phyloP scores from a whole-genome alignment of 2,113 vertebrate species.

The Odontesthes bonariensis region DNA sequence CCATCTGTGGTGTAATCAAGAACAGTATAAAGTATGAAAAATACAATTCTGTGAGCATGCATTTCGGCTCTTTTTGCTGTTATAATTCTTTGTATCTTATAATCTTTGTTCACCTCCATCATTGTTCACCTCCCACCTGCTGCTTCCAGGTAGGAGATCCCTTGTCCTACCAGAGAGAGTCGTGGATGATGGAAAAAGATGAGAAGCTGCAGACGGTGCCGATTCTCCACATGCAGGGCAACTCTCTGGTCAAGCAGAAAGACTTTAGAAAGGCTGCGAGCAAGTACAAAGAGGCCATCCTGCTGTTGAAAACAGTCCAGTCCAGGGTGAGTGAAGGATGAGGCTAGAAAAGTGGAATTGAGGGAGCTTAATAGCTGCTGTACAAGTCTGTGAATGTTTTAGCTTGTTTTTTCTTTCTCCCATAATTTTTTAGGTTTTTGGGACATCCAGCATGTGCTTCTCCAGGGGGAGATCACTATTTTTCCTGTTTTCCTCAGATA shows the following conservation, averaged over 20 bases:
- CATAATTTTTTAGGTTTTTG: conserved; percentile 45
- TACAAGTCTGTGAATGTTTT: conserved; percentile 6
- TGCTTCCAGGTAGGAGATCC: conserved; percentile 86
- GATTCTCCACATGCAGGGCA: conserved; percentile 86
- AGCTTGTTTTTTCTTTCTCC: neutral
- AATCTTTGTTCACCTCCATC: conserved; percentile 5
- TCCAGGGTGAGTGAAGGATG: conserved; percentile 82
- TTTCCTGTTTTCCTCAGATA: conserved; percentile 52
- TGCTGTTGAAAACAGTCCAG: conserved; percentile 89
- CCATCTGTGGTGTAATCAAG: no score
- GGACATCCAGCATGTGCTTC: conserved; percentile 31
- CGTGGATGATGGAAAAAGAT: conserved; percentile 91
- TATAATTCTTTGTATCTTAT: neutral
- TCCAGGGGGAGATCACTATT: conserved; percentile 44
- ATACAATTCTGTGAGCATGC: no score
- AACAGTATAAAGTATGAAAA: no score
- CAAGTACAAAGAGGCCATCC: conserved; percentile 90
- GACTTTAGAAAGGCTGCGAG: conserved; percentile 81
- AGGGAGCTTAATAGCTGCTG: neutral
- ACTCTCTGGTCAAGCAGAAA: conserved; percentile 83
- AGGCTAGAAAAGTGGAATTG: neutral
- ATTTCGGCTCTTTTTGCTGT: neutral
- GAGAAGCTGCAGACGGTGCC: conserved; percentile 88
- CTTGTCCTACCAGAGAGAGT: conserved; percentile 87
- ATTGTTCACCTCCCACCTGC: conserved; percentile 3